Conservation (phyloP, 2,113 vertebrate genomes). For the Orthonyx spaldingii region DNA sequence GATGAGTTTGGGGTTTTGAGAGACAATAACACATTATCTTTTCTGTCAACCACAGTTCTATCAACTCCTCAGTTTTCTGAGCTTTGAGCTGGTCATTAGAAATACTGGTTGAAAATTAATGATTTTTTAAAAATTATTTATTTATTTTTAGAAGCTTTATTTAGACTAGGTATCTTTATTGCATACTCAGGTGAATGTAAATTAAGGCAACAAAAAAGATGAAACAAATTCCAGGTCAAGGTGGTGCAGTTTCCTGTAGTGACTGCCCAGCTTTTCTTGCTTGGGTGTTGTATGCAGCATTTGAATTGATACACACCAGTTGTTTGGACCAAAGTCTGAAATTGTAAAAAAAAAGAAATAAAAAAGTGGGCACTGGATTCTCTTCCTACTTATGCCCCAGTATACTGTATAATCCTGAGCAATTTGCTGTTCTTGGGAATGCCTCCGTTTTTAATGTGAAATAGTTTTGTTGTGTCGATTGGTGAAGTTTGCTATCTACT, state of each 20-base stretch:
- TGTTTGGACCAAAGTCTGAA: neutral
- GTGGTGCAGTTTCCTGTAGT: neutral
- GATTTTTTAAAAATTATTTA: too few relatives aligned
- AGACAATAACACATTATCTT: neutral
- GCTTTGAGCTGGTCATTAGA: neutral
- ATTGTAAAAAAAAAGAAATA: neutral
- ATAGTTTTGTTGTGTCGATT: neutral
- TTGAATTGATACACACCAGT: neutral
- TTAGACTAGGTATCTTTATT: neutral
- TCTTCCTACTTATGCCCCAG: neutral
- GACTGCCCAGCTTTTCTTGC: neutral
- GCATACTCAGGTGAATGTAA: neutral
- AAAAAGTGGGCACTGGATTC: accelerated
- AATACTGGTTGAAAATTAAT: neutral
- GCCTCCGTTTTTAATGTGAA: neutral
- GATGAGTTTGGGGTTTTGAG: neutral
- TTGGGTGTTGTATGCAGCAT: neutral
- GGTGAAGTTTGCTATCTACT: neutral
- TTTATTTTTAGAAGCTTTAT: neutral
- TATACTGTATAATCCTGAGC: neutral
- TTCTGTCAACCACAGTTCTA: neutral
- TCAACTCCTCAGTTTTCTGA: neutral
- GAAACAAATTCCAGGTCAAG: neutral
- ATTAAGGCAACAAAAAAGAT: neutral
- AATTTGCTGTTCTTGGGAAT: neutral